Percentiles rank a stretch among this genome's conserved stretches.
Conservation (phyloP, 2,888 invertebrate species). For the Icerya purchasi region DNA sequence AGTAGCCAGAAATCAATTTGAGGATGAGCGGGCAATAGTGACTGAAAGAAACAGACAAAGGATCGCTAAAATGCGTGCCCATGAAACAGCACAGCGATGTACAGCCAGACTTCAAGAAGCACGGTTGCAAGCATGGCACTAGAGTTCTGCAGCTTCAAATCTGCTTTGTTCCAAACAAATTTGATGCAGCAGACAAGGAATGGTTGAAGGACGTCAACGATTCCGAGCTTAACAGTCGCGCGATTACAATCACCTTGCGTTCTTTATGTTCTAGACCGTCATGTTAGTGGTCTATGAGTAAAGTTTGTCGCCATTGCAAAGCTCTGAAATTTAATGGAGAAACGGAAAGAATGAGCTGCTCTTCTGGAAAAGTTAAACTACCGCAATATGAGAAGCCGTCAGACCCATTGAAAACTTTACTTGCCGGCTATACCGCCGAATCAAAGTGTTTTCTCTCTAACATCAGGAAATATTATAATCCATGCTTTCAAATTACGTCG, state of each 20-base stretch:
- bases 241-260: neutral
- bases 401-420: neutral
- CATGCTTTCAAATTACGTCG: no score
- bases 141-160: neutral
- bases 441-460: neutral
- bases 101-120: neutral
- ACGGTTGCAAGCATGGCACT: neutral
- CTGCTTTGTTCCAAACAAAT: neutral
- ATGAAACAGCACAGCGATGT: no score
- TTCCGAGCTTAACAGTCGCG: neutral
- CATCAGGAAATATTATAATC: neutral
- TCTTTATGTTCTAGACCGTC: neutral
- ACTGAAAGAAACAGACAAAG: no score
- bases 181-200: neutral
- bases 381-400: neutral
- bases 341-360: neutral
- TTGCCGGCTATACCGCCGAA: neutral
- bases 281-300: neutral
- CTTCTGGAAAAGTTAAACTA: no score
- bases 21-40: no score
- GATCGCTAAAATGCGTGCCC: no score
- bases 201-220: neutral
- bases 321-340: neutral
- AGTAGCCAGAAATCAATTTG: no score
- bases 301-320: neutral